Conservation (phyloP, 2,113 vertebrate species). For the Platysternon megacephalum region DNA sequence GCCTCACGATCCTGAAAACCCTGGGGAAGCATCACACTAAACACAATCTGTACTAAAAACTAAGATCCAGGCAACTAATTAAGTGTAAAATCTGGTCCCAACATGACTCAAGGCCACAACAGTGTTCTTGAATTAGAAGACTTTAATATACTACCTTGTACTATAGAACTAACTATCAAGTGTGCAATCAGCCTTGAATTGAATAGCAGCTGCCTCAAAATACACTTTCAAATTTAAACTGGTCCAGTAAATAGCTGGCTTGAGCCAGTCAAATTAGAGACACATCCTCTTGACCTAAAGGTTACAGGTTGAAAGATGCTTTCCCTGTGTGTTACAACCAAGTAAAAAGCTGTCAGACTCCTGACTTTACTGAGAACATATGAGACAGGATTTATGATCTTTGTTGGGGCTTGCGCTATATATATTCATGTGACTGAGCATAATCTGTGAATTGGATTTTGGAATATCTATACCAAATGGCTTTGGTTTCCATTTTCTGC, state of each 20-base stretch:
- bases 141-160: neutral
- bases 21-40: neutral
- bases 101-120: neutral
- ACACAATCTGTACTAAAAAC: neutral
- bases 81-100: neutral
- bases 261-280: neutral
- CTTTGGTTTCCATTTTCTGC: neutral
- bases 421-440: fast-evolving
- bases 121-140: neutral
- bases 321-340: neutral
- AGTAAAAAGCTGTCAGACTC: neutral
- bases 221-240: neutral
- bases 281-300: neutral
- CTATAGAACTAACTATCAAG: neutral
- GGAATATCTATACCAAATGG: neutral
- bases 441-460: neutral
- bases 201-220: neutral
- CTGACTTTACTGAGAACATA: neutral
- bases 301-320: neutral
- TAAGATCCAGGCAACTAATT: neutral
- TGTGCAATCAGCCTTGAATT: neutral
- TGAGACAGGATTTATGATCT: neutral
- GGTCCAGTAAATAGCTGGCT: neutral
- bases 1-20: neutral
- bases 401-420: neutral